Evolutionary conservation across 1,140 invertebrate species (phyloP).

Genomic region (Scylla paramamosain): DNA sequence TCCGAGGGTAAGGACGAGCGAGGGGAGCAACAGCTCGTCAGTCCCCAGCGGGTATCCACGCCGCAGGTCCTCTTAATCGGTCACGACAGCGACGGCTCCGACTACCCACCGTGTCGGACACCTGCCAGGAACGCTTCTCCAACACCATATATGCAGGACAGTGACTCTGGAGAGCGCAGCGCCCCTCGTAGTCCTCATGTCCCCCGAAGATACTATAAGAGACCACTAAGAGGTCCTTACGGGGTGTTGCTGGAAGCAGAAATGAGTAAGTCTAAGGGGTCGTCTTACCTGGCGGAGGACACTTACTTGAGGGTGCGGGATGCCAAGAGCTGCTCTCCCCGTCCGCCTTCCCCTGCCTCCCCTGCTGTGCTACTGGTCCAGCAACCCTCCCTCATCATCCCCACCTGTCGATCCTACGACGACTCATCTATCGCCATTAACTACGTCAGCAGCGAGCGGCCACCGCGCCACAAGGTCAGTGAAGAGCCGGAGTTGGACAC

Average conservation of each 20-base stretch:
- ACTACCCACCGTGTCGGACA: conserved; percentile 64
- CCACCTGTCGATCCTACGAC: conserved; percentile 78
- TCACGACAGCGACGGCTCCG: conserved; percentile 75
- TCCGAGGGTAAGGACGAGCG: conserved; percentile 76
- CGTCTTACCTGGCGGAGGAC: conserved; percentile 74
- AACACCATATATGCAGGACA: conserved; percentile 74
- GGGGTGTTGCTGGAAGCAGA: conserved; percentile 91
- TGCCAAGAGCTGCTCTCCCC: conserved; percentile 79
- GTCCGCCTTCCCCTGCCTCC: conserved; percentile 75
- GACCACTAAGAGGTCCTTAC: conserved; percentile 88
- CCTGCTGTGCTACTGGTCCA: conserved; percentile 76
- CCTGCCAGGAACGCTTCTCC: conserved; percentile 74
- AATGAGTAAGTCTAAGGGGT: conserved; percentile 86
- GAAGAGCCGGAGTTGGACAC: conserved; percentile 76
- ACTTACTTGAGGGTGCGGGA: conserved; percentile 80
- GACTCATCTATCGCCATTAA: conserved; percentile 73
- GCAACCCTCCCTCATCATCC: conserved; percentile 70
- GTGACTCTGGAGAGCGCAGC: conserved; percentile 76
- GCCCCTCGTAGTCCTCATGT: conserved; percentile 78
- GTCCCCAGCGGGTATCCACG: conserved; percentile 55
- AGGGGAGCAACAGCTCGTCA: conserved; percentile 43
- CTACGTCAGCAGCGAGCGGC: conserved; percentile 56
- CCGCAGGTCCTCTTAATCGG: conserved; percentile 75
- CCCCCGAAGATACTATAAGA: conserved; percentile 85
- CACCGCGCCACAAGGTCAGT: conserved; percentile 63